Base-by-base conservation (phyloP, 1,140 invertebrate species). In the Araneus ventricosus region DNA sequence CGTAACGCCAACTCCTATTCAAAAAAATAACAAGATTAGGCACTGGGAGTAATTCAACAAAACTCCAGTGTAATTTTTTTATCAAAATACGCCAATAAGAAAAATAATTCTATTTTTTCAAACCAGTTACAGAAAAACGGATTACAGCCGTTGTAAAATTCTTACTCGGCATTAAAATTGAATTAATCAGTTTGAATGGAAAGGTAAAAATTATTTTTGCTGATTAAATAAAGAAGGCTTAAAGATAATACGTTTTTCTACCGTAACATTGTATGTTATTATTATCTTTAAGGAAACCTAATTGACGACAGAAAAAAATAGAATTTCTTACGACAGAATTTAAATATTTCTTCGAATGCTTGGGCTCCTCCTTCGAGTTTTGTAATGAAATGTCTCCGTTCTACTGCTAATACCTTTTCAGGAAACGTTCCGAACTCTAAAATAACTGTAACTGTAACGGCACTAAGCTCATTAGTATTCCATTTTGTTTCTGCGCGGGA, bases 401-500 rank as follows among this genome's bases (percentile, higher is more conserved):
- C 59, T n/a, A 22, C n/a, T 63, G 59, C 59, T 63, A 63, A 63
- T 63, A 63, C 6, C 59, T 63, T 63, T 63, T 63, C 20, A 22
- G 17, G n/a, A n/a, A 63, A 63, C 6, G 22, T n/a, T 63, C 59
- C n/a, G 59, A 24, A 24, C n/a, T 63, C 59, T 63, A 24, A 63
- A 63, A 63, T 63, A 63, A 63, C 59, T 63, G 59, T 4, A 63
- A n/a, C 59, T n/a, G 20, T 63, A 63, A 63, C 59, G 22, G 22
- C n/a, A n/a, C 59, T 63, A 63, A 63, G 59, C 59, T n/a, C 59
- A 63, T 63, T 63, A 63, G 59, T 63, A 63, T 63, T 63, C 59
- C n/a, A 63, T 63, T 63, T n/a, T n/a, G n/a, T 63, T 24, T 24
- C 59, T 63, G 59, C 2, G n/a, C 22, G 22, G 1, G 59, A 22